Evolutionary conservation across 2,797 vertebrate species (phyloP).

Genomic region (Myoxocephalus aenaeus): DNA sequence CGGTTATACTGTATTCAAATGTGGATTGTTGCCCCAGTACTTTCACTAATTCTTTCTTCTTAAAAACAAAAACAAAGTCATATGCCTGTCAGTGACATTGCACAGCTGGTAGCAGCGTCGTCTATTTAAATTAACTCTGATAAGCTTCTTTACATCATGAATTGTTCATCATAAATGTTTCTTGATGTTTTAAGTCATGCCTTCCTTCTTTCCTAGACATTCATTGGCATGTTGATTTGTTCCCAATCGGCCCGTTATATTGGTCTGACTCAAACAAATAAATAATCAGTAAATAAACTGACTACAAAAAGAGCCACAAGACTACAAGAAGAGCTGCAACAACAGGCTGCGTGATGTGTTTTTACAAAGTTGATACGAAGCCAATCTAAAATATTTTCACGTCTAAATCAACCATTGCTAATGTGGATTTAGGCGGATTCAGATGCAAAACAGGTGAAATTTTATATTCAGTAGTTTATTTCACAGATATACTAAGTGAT

Average conservation of each 20-base stretch:
- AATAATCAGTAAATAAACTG: background rate
- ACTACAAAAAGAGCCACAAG: background rate
- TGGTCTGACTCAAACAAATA: background rate
- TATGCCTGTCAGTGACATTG: constrained; percentile 25
- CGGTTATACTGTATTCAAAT: constrained; percentile 48
- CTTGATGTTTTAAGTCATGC: constrained; percentile 20
- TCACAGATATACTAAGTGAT: background rate
- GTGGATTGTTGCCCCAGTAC: constrained; percentile 17
- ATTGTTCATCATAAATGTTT: constrained; percentile 30
- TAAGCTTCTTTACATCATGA: constrained; percentile 18
- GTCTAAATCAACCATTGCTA: background rate
- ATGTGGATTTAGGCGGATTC: background rate
- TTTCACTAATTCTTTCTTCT: constrained; percentile 46
- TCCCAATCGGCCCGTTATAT: constrained; percentile 18
- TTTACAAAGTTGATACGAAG: background rate
- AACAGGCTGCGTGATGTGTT: background rate
- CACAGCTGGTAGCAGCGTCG: constrained; percentile 19
- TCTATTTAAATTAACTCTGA: constrained; percentile 23
- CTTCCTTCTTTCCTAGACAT: constrained; percentile 16
- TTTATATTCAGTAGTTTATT: background rate
- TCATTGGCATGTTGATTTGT: constrained; percentile 22
- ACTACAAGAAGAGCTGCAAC: background rate
- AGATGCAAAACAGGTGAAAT: constrained; percentile 1
- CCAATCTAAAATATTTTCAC: background rate
- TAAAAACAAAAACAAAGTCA: constrained; percentile 29